Evolutionary conservation across 1,140 invertebrate species (phyloP), one percentile per base, ranked within the genome.

Genomic region (Cecropterus lyciades): DNA sequence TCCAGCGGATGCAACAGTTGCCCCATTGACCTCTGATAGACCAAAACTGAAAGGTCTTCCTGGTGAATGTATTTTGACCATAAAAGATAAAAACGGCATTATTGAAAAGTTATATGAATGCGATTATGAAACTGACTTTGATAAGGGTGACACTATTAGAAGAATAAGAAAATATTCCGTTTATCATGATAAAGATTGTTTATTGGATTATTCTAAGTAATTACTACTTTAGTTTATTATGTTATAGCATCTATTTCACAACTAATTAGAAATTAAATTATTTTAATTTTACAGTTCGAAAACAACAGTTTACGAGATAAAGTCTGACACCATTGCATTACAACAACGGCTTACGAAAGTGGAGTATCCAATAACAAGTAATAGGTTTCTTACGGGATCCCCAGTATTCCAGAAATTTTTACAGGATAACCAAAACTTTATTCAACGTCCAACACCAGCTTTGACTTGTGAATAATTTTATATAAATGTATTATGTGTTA

Each of bases 91-190:
- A 68, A 73, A 88, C 49, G 88, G 88, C 42, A 69, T 88, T 14
- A 88, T 91, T 49, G 80, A 89, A 72, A 91, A 88, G 59, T 52
- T 91, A 13, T 91, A 88, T 27, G 85, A 91, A 72, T 89, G 80
- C 48, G 78, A 84, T 46, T 82, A 70, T 27, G 70, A 78, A 59
- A 69, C 70, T 8, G 79, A 79, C 43, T 84, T 77, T 17, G 74
- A 87, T 37, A 81, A 80, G 37, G 78, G 83, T 24, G 84, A 86
- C 24, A 82, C 70, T 0, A 73, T 88, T 14, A 72, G 72, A 67
- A 81, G 81, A 71, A 88, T 91, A 57, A 79, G 87, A 60, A 67
- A 89, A 67, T 91, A 91, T 77, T 85, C 88, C 16, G 88, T 91
- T 37, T 88, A 87, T 69, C 76, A 77, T 46, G 88, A 89, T 67